Evolutionary conservation across 2,113 vertebrate genomes (phyloP).

Genomic region (Microtus oregoni): DNA sequence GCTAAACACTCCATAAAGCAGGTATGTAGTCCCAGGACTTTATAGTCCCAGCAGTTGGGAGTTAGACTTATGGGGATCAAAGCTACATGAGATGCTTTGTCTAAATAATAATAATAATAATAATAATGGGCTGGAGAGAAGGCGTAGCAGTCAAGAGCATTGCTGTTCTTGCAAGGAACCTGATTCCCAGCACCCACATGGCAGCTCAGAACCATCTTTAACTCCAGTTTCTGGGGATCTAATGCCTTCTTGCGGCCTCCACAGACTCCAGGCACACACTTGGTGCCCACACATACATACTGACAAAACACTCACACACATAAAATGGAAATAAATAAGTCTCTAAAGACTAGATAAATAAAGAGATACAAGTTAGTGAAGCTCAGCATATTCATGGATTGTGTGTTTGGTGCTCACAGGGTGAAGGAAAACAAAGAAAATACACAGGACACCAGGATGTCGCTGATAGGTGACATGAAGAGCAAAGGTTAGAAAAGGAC

Average conservation of each 20-base stretch:
- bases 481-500: neutral
- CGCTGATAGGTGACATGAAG: neutral
- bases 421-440: neutral
- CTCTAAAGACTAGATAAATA: neutral
- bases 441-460: neutral
- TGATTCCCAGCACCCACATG: neutral
- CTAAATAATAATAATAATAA: neutral
- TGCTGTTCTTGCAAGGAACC: neutral
- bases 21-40: neutral
- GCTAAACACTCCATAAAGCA: neutral
- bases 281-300: neutral
- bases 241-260: neutral
- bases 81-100: neutral
- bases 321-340: neutral
- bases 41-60: neutral
- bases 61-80: neutral
- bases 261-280: neutral
- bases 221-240: neutral
- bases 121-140: neutral
- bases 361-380: neutral
- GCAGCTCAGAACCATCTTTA: neutral
- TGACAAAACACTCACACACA: neutral
- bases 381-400: neutral
- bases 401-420: neutral
- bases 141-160: neutral